These are phyloP conservation scores for Tenthredo livida DNA, from an alignment of 2,888 invertebrate species.

Conservation along the genomic window DNA sequence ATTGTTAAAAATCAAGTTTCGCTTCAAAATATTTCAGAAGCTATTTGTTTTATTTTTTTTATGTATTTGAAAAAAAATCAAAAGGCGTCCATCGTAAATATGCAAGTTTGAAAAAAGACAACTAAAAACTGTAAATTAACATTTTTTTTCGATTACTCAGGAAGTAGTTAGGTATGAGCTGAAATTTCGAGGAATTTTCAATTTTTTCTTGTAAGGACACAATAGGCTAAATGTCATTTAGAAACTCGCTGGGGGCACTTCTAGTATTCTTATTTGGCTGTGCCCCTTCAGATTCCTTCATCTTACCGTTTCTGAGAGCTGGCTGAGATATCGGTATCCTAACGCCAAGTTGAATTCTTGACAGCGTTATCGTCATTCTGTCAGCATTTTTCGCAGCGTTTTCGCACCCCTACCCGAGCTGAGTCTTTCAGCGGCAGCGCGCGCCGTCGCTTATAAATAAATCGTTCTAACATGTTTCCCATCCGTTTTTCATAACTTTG, in stretches of 20 bases:
- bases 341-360: no score
- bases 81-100: not conserved
- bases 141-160: not conserved
- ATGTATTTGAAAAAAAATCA: not conserved
- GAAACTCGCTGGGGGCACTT: not conserved
- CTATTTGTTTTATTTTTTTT: not conserved
- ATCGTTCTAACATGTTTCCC: no score
- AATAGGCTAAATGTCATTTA: not conserved
- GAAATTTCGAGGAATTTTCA: not conserved
- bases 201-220: not conserved
- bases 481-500: no score
- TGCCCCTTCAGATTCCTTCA: not conserved
- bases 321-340: constrained; percentile 62
- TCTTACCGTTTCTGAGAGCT: not conserved
- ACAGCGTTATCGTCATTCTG: constrained; percentile 61
- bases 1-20: not conserved
- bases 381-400: not conserved
- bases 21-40: not conserved
- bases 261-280: not conserved
- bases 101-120: not conserved
- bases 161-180: not conserved
- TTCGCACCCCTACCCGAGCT: no score
- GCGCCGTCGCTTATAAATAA: no score
- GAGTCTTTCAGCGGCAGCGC: no score
- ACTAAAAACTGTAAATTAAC: not conserved